These are phyloP conservation scores for Papilio dardanus DNA, from an alignment of 1,140 invertebrate genomes.

Conservation along the genomic window DNA sequence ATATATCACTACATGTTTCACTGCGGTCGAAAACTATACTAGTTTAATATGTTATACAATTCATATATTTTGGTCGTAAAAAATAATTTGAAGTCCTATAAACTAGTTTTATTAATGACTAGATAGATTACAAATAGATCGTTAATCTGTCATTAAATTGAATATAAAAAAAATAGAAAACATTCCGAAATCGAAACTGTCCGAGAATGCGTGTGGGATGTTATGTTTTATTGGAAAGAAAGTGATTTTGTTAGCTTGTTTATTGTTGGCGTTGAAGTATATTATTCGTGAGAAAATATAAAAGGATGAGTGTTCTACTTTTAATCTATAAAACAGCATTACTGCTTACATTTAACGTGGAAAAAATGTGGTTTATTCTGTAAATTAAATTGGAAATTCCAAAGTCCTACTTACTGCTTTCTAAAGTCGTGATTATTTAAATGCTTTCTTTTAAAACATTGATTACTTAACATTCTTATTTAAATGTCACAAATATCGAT, in stretches of 20 bases:
- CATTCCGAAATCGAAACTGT: slow-evolving; percentile 8
- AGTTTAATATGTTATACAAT: background rate
- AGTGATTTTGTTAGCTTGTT: background rate
- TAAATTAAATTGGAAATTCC: background rate
- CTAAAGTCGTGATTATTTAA: background rate
- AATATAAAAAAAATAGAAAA: slow-evolving; percentile 1
- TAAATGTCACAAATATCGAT: slow-evolving; percentile 15
- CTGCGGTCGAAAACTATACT: too few relatives aligned
- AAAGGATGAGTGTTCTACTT: background rate
- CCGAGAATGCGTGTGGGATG: slow-evolving; percentile 1
- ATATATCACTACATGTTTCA: too few relatives aligned
- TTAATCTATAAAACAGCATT: background rate
- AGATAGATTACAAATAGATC: background rate
- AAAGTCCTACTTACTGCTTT: background rate
- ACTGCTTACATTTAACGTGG: background rate
- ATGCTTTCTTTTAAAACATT: background rate
- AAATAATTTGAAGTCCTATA: background rate
- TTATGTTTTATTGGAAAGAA: slow-evolving; percentile 16
- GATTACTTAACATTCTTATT: slow-evolving; percentile 5
- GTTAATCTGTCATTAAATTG: slow-evolving; percentile 9
- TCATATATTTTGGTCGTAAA: background rate
- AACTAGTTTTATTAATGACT: background rate
- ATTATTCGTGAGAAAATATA: background rate
- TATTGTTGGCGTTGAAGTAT: background rate
- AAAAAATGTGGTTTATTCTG: background rate